Percentiles rank a stretch among this genome's conserved stretches.
phyloP scores from a whole-genome alignment of 2,888 invertebrate genomes.

The Aleiodes alternator region DNA sequence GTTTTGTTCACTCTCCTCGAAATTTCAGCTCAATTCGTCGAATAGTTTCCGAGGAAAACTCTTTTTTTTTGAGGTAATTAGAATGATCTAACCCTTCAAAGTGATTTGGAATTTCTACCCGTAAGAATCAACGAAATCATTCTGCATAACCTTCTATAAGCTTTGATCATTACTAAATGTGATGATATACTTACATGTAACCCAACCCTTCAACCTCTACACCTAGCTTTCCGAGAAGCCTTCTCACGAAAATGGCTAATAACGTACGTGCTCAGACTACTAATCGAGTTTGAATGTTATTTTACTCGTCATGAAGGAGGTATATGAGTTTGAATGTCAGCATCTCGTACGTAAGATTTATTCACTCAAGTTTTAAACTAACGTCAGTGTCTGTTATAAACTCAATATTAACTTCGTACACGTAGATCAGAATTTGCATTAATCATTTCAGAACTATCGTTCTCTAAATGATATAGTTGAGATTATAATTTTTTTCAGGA shows the following conservation, averaged over 20 bases:
- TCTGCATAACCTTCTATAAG: conserved; percentile 7
- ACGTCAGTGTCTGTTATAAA: conserved; percentile 1
- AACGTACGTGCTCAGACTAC: conserved; percentile 71
- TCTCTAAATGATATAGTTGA: too few relatives aligned
- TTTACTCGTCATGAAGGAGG: conserved; percentile 29
- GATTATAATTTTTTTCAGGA: too few relatives aligned
- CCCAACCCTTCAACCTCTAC: conserved; percentile 35
- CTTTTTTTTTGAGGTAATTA: too few relatives aligned
- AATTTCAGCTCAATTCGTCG: too few relatives aligned
- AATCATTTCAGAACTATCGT: background rate
- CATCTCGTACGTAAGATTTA: conserved; percentile 29
- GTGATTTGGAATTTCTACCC: too few relatives aligned
- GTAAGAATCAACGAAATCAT: background rate
- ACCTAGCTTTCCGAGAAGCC: conserved; percentile 30
- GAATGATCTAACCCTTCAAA: too few relatives aligned
- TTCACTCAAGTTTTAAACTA: conserved; percentile 31
- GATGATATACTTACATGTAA: conserved; percentile 10
- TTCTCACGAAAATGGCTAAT: conserved; percentile 68
- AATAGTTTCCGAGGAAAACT: too few relatives aligned
- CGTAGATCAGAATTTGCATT: conserved; percentile 8
- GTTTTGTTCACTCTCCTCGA: too few relatives aligned
- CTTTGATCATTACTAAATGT: conserved; percentile 15
- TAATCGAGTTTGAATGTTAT: conserved; percentile 65
- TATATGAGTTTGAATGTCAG: conserved; percentile 50
- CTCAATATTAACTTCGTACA: conserved; percentile 11